These are phyloP conservation scores for Phoenoteleia sp. DNA, from an alignment of 2,888 invertebrate genomes.

Conservation along the genomic window DNA sequence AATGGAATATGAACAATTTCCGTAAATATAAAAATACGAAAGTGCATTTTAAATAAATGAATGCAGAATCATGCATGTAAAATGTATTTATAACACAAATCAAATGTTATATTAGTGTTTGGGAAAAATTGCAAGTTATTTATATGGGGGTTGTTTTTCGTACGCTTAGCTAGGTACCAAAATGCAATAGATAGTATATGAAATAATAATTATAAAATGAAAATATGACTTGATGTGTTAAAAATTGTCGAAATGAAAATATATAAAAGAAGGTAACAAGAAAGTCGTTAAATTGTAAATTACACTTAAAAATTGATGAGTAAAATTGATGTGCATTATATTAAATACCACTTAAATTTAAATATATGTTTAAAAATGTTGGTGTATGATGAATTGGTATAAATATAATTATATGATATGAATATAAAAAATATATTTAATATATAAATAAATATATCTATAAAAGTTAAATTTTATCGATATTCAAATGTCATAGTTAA, in stretches of 20 bases:
- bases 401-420: constrained; percentile 68
- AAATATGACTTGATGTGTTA: constrained; percentile 81
- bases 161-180: constrained; percentile 55
- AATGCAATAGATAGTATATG: constrained; percentile 78
- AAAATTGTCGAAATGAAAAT: constrained; percentile 70
- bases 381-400: constrained; percentile 69
- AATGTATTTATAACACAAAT: background rate
- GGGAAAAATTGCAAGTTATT: background rate
- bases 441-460: constrained; percentile 71
- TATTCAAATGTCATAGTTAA: constrained; percentile 78
- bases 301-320: constrained; percentile 77
- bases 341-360: constrained; percentile 80
- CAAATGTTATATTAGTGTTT: constrained; percentile 9
- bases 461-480: constrained; percentile 72
- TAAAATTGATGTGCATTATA: constrained; percentile 83
- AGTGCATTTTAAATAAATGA: background rate
- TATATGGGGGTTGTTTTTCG: background rate
- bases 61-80: background rate
- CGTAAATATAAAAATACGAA: background rate
- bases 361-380: constrained; percentile 78
- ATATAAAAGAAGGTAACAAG: constrained; percentile 26
- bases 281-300: constrained; percentile 48
- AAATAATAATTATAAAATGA: constrained; percentile 77
- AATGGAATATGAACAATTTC: background rate
- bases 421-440: constrained; percentile 75